Base-by-base conservation (phyloP, 2,797 vertebrate species). In the Mormyrus hasselquistii region DNA sequence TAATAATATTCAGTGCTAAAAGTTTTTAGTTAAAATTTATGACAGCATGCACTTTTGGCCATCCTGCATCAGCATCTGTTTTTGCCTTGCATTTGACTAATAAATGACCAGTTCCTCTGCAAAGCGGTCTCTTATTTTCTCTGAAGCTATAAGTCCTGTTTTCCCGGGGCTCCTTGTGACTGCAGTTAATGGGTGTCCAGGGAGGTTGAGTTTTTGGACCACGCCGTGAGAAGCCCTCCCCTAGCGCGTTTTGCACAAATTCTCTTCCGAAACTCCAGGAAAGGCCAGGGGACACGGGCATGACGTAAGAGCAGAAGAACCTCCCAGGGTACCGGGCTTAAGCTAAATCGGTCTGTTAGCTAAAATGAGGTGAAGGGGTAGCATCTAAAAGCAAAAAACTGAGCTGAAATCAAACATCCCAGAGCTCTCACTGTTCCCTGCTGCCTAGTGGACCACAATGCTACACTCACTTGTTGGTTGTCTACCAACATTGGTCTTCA, bases 61-160 rank as follows among this genome's bases (percentile, higher is more conserved):
- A 91, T 91, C 92, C 73, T 34, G 34, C 82, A 93, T 91, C 92
- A 93, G 92, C 93, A 93, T 93, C 91, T 89, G 90, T 90, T 87
- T 57, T 91, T 89, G 91, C 91, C 93, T 94, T 93, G 94, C 88
- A 89, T 90, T 93, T 94, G 82, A 94, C 97, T 97, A 97, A 97
- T 97, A 95, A 97, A 95, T 96, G 92, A 94, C 94, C 93, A 95
- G 94, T 94, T 95, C 94, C 96, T 96, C 94, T 91, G 91, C 95
- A 95, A 96, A 88, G 91, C 95, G 92, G 95, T 95, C 94, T 86
- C 84, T 87, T 49, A 34, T 44, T 34, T 49, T 86, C 79, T 49
- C 22, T 44, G 14, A 57, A 29, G 19, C 25, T 25, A 22, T 69
- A 16, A n/a, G 79, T 44, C 25, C 41, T 79, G 94, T 95, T 95